Evolutionary conservation across 2,113 vertebrate species (phyloP).

Genomic region (Eira barbara): DNA sequence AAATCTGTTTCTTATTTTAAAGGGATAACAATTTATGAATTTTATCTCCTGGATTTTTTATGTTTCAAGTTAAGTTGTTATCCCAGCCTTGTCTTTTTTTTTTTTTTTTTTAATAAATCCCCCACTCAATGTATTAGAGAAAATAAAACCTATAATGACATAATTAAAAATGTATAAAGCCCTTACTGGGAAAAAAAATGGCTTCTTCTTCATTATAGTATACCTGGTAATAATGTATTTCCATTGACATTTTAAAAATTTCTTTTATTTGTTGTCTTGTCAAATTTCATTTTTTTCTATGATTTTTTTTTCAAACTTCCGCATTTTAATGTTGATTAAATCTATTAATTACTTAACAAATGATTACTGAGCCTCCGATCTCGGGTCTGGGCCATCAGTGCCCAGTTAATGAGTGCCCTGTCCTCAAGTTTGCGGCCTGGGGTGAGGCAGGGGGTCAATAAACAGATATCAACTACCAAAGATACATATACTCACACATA

Average conservation of each 20-base stretch:
- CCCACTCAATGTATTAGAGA: neutral
- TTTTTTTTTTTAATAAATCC: neutral
- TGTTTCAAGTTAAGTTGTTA: neutral
- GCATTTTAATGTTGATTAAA: neutral
- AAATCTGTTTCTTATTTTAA: slow-evolving; percentile 60
- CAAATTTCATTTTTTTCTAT: neutral
- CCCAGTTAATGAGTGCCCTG: neutral
- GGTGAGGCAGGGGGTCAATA: neutral
- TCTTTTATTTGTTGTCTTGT: slow-evolving; percentile 22
- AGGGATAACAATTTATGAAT: neutral
- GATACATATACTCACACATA: too few relatives aligned
- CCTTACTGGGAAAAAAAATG: neutral
- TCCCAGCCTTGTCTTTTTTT: neutral
- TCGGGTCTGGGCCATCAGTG: neutral
- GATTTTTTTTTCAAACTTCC: neutral
- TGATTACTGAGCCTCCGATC: neutral
- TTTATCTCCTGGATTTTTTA: neutral
- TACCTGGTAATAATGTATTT: neutral
- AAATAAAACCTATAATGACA: slow-evolving; percentile 45
- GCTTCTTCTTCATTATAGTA: slow-evolving; percentile 25
- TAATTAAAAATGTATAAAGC: slow-evolving; percentile 29
- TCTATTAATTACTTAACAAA: neutral
- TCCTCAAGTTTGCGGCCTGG: neutral
- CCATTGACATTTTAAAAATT: neutral
- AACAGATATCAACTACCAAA: neutral